These are phyloP conservation scores for Incurvaria masculella DNA, from an alignment of 2,888 invertebrate genomes.

Conservation along the genomic window DNA sequence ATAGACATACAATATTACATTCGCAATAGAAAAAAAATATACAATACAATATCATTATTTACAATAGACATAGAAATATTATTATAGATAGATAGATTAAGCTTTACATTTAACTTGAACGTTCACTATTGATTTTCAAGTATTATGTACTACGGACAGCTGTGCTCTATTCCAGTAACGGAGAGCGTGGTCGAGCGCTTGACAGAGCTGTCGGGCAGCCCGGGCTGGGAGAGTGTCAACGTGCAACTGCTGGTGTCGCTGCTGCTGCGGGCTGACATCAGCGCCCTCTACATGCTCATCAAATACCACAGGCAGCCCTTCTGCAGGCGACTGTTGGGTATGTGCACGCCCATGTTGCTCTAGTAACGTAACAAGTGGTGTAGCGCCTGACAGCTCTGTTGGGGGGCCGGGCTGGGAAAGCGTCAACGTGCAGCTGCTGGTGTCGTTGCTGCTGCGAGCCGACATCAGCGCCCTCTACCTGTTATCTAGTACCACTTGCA, in stretches of 20 bases:
- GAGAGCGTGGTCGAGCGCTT: conserved; percentile 35
- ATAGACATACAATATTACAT: no score
- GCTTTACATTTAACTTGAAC: no score
- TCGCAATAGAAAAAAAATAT: no score
- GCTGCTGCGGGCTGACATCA: conserved; percentile 28
- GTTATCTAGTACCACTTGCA: conserved; percentile 30
- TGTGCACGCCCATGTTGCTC: conserved; percentile 5
- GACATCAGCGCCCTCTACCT: conserved; percentile 25
- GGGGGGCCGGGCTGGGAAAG: not conserved
- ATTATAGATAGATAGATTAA: no score
- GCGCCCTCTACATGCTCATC: conserved; percentile 33
- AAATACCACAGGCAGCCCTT: conserved; percentile 30
- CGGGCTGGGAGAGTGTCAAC: conserved; percentile 8
- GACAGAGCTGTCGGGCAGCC: conserved; percentile 22
- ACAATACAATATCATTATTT: no score
- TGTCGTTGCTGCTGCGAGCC: no score
- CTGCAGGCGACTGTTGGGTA: conserved; percentile 39
- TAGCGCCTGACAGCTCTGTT: not conserved
- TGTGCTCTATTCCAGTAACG: conserved; percentile 34
- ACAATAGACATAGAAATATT: no score
- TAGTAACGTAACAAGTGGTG: not conserved
- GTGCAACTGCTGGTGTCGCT: conserved; percentile 27
- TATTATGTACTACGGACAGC: no score
- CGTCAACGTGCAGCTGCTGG: no score
- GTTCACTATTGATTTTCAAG: no score